These are phyloP conservation scores for Pseudoatta argentina DNA, from an alignment of 1,140 invertebrate species.

Conservation along the genomic window DNA sequence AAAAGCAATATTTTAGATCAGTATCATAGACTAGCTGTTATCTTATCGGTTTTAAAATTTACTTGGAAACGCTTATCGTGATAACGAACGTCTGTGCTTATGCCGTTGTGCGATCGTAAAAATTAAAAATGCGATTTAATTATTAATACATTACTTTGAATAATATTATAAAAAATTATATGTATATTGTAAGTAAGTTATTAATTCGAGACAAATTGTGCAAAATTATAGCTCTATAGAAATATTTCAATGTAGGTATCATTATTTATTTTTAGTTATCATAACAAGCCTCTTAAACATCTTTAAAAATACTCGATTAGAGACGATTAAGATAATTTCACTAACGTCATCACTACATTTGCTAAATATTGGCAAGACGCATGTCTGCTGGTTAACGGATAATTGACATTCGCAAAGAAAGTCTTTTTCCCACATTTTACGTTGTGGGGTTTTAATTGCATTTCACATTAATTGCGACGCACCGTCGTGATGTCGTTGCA, in stretches of 20 bases:
- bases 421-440: constrained; percentile 1
- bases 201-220: not conserved
- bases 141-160: constrained; percentile 29
- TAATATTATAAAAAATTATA: constrained; percentile 5
- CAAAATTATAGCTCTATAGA: not conserved
- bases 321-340: constrained; percentile 5
- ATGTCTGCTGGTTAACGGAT: not conserved
- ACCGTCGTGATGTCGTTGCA: constrained; percentile 27
- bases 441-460: constrained; percentile 12
- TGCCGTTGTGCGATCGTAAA: not conserved
- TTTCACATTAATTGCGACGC: constrained; percentile 44
- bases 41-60: constrained; percentile 70
- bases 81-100: constrained; percentile 59
- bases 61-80: constrained; percentile 63
- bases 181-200: not conserved
- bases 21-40: constrained; percentile 54
- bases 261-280: not conserved
- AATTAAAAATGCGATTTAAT: constrained; percentile 18
- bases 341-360: not conserved
- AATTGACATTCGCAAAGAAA: constrained; percentile 7
- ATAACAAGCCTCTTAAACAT: not conserved
- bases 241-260: not conserved
- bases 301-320: not conserved
- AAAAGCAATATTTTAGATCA: constrained; percentile 40
- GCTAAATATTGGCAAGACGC: not conserved